These are phyloP conservation scores for Datnioides undecimradiatus DNA, from an alignment of 2,113 vertebrate genomes.

Conservation along the genomic window DNA sequence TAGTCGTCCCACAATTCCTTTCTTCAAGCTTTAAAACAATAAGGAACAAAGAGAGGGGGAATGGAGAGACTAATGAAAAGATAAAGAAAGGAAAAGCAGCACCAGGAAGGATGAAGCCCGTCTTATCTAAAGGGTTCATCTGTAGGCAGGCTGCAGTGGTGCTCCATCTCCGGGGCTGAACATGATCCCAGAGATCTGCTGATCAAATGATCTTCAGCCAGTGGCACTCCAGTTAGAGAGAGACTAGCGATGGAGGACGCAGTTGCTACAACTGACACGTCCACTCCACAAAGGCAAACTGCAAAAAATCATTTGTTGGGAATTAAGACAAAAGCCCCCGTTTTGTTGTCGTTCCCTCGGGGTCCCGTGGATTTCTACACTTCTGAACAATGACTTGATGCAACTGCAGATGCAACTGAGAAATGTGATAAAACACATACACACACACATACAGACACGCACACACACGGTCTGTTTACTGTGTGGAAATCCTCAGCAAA, in stretches of 20 bases:
- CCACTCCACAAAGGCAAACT: background rate
- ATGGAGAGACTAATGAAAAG: constrained; percentile 19
- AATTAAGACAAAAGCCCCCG: constrained; percentile 40
- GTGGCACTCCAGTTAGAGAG: constrained; percentile 46
- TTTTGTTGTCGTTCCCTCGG: constrained; percentile 30
- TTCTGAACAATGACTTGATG: constrained; percentile 35
- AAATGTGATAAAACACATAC: constrained; percentile 28
- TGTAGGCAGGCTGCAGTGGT: constrained; percentile 29
- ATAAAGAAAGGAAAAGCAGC: constrained; percentile 28
- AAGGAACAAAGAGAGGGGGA: background rate
- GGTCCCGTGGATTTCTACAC: constrained; percentile 12
- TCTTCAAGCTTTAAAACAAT: background rate
- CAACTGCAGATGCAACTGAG: constrained; percentile 20
- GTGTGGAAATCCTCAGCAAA: constrained; percentile 62
- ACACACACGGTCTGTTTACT: constrained; percentile 34
- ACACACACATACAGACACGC: background rate
- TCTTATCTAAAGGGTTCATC: constrained; percentile 60
- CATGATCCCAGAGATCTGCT: constrained; percentile 65
- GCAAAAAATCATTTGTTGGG: constrained; percentile 15
- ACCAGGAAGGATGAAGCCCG: constrained; percentile 8
- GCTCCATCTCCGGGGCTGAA: constrained; percentile 67
- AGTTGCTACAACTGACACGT: constrained; percentile 1
- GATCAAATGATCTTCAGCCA: constrained; percentile 59
- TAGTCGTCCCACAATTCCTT: background rate
- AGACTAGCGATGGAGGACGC: constrained; percentile 29